These are phyloP conservation scores for Dioctria linearis DNA, from an alignment of 2,888 invertebrate genomes.

Conservation along the genomic window DNA sequence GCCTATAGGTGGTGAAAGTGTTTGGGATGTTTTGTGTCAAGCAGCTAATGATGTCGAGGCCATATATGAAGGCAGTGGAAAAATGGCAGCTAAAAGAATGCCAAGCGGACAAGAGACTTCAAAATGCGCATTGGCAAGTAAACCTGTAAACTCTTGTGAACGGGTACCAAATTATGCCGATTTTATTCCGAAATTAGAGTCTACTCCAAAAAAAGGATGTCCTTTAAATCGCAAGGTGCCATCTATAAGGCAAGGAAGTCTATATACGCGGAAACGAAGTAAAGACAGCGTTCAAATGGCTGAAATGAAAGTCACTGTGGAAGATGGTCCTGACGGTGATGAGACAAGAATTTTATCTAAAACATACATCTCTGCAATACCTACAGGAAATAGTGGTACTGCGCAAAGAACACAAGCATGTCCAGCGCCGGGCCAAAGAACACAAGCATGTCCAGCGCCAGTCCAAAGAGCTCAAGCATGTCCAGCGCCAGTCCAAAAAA, in stretches of 20 bases:
- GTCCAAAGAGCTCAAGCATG: too few relatives aligned
- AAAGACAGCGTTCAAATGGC: background rate
- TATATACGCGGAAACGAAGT: background rate
- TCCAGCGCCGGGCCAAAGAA: too few relatives aligned
- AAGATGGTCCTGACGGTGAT: background rate
- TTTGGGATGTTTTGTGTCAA: slow-evolving; percentile 63
- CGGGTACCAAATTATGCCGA: too few relatives aligned
- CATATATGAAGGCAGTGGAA: slow-evolving; percentile 38
- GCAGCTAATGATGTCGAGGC: slow-evolving; percentile 65
- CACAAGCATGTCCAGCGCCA: too few relatives aligned
- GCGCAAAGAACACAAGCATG: too few relatives aligned
- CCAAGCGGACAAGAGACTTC: too few relatives aligned
- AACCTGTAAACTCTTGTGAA: too few relatives aligned
- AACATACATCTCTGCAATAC: background rate
- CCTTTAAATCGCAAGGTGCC: background rate
- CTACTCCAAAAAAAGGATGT: background rate
- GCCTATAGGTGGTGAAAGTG: slow-evolving; percentile 53
- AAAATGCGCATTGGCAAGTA: too few relatives aligned
- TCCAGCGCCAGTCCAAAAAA: too few relatives aligned
- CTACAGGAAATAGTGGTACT: background rate
- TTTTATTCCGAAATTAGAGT: too few relatives aligned
- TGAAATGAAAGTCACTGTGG: background rate
- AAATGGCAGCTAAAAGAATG: too few relatives aligned
- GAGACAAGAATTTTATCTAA: background rate
- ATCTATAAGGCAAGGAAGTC: background rate